Conservation (phyloP, 2,113 vertebrate species). For the Cochlearius cochlearius region DNA sequence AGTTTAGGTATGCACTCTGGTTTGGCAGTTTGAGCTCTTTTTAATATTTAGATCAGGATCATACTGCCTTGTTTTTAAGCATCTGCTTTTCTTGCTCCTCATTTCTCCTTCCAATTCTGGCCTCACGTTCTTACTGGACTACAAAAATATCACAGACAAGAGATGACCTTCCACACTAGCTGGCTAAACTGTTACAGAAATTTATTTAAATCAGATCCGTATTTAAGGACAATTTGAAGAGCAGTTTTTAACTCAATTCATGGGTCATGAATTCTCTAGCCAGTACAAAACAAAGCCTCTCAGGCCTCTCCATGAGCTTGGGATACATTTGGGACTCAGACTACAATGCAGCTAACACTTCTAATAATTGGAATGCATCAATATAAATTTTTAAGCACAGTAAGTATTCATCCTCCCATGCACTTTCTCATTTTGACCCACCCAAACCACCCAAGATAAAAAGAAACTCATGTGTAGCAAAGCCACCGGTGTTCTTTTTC, state of each 20-base stretch:
- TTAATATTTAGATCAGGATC: neutral
- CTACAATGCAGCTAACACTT: neutral
- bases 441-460: neutral
- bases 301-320: neutral
- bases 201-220: neutral
- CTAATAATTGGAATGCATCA: neutral
- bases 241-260: neutral
- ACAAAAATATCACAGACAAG: neutral
- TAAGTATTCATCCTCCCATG: neutral
- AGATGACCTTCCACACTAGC: neutral
- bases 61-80: neutral
- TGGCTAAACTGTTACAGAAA: neutral
- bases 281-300: neutral
- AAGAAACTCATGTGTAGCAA: neutral
- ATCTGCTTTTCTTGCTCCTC: neutral
- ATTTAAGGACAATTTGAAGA: neutral
- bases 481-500: neutral
- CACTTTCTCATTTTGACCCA: neutral
- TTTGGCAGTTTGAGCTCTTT: neutral
- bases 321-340: neutral
- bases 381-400: neutral
- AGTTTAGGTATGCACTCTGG: neutral
- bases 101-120: neutral
- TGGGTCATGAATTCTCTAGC: neutral
- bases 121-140: neutral